Evolutionary conservation across 35 echinoderm and acorn worm species (phyloP).

Genomic region (Anneissia japonica): DNA sequence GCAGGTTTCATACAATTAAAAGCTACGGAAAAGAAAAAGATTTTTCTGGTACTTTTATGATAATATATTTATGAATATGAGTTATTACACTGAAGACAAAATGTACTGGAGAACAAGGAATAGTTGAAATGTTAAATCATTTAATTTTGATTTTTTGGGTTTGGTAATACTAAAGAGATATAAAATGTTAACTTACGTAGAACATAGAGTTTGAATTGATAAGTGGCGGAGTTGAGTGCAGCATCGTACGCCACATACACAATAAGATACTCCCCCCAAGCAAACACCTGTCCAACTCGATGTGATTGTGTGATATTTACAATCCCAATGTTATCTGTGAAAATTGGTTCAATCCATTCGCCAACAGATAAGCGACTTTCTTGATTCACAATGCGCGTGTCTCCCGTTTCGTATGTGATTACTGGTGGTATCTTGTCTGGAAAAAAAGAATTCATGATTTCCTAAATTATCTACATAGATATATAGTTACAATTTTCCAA

Average conservation of each 20-base stretch:
- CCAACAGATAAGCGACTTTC: not conserved
- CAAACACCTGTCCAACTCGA: not conserved
- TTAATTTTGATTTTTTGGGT: no score
- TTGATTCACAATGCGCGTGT: not conserved
- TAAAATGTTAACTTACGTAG: conserved; percentile 6
- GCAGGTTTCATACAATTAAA: not conserved
- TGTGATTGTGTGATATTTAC: not conserved
- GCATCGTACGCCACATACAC: conserved; percentile 10
- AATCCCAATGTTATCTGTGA: not conserved
- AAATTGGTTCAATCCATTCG: not conserved
- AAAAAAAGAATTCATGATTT: no score
- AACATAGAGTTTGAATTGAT: not conserved
- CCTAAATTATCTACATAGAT: no score
- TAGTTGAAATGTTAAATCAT: no score
- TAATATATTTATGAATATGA: no score
- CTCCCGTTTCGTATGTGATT: not conserved
- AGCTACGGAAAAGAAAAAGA: not conserved
- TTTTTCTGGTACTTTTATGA: no score
- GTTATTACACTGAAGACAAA: no score
- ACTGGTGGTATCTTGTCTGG: not conserved
- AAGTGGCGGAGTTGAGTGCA: not conserved
- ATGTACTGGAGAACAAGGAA: no score
- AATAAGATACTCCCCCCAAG: not conserved
- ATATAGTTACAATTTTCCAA: no score
- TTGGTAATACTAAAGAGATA: no score